phyloP scores from a whole-genome alignment of 2,797 vertebrate genomes.

The Loris lydekkerianus region DNA sequence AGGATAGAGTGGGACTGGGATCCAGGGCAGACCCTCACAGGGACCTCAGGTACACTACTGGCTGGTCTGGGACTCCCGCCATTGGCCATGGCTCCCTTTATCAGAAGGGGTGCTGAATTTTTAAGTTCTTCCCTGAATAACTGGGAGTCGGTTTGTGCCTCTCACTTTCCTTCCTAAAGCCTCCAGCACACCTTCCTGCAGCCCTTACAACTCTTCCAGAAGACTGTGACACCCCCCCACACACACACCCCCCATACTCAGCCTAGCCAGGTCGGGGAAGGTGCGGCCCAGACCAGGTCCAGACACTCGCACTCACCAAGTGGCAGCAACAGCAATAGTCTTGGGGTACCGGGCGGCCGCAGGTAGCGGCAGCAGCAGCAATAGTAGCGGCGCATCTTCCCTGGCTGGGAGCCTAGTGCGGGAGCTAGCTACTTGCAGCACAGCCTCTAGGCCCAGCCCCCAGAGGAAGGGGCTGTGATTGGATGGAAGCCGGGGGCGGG shows the following conservation, averaged over 20 bases:
- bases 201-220: not conserved
- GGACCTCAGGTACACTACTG: not conserved
- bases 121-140: not conserved
- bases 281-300: too few species aligned
- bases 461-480: slow-evolving; percentile 62
- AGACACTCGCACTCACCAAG: slow-evolving; percentile 61
- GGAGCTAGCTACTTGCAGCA: slow-evolving; percentile 45
- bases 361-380: not conserved
- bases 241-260: not conserved
- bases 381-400: slow-evolving; percentile 63
- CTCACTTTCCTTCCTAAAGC: slow-evolving; percentile 16
- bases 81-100: not conserved
- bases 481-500: slow-evolving; percentile 66
- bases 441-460: slow-evolving; percentile 62
- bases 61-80: not conserved
- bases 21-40: not conserved
- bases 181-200: not conserved
- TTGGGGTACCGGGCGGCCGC: slow-evolving; percentile 9
- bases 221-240: not conserved
- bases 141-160: not conserved
- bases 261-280: not conserved
- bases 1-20: not conserved
- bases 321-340: slow-evolving; percentile 69
- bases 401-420: slow-evolving; percentile 66
- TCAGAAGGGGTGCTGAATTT: slow-evolving; percentile 25